phyloP scores from a whole-genome alignment of 2,797 vertebrate genomes.

The Falco peregrinus region DNA sequence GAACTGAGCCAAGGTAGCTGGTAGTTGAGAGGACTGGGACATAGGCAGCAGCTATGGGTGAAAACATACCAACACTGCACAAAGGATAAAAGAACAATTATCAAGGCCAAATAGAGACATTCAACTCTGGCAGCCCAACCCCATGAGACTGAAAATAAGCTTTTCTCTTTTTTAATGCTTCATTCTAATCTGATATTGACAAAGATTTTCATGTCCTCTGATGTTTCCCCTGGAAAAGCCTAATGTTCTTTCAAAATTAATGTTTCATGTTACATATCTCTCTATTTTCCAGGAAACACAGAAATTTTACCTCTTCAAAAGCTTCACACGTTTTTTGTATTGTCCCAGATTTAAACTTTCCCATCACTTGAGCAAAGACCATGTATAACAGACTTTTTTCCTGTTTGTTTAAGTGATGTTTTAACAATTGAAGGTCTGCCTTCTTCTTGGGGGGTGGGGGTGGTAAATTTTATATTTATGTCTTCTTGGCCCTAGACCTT shows the following conservation, averaged over 20 bases:
- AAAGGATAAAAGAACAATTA: slow-evolving; percentile 41
- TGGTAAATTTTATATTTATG: slow-evolving; percentile 71
- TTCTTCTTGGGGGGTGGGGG: not conserved
- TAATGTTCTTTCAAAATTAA: slow-evolving; percentile 10
- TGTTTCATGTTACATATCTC: not conserved
- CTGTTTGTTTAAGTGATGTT: not conserved
- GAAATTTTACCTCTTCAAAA: slow-evolving; percentile 6
- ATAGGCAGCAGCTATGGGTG: not conserved
- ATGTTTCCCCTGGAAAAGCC: slow-evolving; percentile 16
- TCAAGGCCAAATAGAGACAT: slow-evolving; percentile 49
- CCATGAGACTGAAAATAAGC: not conserved
- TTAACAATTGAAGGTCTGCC: slow-evolving; percentile 43
- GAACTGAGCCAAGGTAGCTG: not conserved
- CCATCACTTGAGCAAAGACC: not conserved
- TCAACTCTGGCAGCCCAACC: not conserved
- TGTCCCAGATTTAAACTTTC: slow-evolving; percentile 24
- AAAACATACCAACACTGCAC: slow-evolving; percentile 1
- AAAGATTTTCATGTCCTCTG: slow-evolving; percentile 20
- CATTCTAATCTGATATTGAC: slow-evolving; percentile 54
- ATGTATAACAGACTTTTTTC: not conserved
- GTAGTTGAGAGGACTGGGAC: slow-evolving; percentile 3
- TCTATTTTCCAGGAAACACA: slow-evolving; percentile 12
- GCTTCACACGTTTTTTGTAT: not conserved
- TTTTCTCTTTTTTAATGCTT: slow-evolving; percentile 5
- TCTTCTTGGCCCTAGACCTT: slow-evolving; percentile 58